These are phyloP conservation scores for Catocala sponsa DNA, from an alignment of 2,888 invertebrate genomes.

Conservation along the genomic window DNA sequence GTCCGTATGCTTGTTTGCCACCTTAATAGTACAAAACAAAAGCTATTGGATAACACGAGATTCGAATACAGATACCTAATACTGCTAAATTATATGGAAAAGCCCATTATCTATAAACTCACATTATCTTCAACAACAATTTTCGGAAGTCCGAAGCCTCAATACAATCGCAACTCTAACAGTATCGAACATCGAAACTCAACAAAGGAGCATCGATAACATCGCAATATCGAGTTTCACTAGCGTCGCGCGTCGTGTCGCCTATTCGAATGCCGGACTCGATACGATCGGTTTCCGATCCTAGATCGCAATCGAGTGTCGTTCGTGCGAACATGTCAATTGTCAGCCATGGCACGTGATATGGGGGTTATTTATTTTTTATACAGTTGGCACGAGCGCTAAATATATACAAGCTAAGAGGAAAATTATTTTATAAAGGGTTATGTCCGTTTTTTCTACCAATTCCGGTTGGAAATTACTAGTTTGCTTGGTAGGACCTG, in stretches of 20 bases:
- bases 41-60: too few relatives aligned
- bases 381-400: background rate
- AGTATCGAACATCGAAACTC: constrained; percentile 49
- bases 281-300: constrained; percentile 65
- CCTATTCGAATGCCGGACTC: constrained; percentile 47
- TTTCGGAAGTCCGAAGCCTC: constrained; percentile 7
- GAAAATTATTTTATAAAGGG: background rate
- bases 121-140: background rate
- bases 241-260: constrained; percentile 43
- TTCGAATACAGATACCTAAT: too few relatives aligned
- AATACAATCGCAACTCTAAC: constrained; percentile 32
- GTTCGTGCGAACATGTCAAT: constrained; percentile 64
- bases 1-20: too few relatives aligned
- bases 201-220: constrained; percentile 48
- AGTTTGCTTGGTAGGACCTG: too few relatives aligned
- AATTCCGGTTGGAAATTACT: too few relatives aligned
- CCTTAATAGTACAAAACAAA: too few relatives aligned
- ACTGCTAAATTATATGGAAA: too few relatives aligned
- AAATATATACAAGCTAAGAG: background rate
- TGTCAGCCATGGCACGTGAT: constrained; percentile 44
- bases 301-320: constrained; percentile 57
- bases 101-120: too few relatives aligned
- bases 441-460: too few relatives aligned
- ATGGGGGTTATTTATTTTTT: constrained; percentile 20
- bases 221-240: constrained; percentile 52